Evolutionary conservation across 2,888 invertebrate species (phyloP).

Genomic region (Chrysina gloriosa): DNA sequence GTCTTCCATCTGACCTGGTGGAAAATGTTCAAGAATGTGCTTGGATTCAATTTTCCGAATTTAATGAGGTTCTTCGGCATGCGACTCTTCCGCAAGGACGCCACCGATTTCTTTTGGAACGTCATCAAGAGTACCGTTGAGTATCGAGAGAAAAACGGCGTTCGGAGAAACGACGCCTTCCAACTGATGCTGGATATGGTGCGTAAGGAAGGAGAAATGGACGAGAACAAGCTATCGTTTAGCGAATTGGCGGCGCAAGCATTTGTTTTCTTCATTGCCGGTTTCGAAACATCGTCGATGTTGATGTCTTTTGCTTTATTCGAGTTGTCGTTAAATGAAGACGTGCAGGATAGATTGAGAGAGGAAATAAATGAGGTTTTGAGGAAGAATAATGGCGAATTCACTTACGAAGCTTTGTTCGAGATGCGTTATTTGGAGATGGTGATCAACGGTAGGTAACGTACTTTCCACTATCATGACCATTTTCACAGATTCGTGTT

Average conservation of each 20-base stretch:
- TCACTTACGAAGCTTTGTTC: slow-evolving; percentile 62
- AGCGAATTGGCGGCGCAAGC: slow-evolving; percentile 63
- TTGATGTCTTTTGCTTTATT: slow-evolving; percentile 69
- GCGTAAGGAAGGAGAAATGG: slow-evolving; percentile 48
- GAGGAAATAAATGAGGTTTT: slow-evolving; percentile 59
- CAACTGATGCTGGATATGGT: slow-evolving; percentile 67
- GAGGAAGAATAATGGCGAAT: slow-evolving; percentile 56
- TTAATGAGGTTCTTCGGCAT: slow-evolving; percentile 42
- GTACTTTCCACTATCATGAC: too few relatives aligned
- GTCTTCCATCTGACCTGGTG: too few relatives aligned
- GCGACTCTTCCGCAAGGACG: slow-evolving; percentile 43
- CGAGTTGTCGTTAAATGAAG: slow-evolving; percentile 65
- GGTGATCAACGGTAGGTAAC: slow-evolving; percentile 48
- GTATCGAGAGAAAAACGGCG: slow-evolving; percentile 61
- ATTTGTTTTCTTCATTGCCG: slow-evolving; percentile 71
- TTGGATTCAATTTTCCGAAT: slow-evolving; percentile 50
- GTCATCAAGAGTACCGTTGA: slow-evolving; percentile 63
- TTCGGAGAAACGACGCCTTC: slow-evolving; percentile 67
- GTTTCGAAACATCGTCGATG: slow-evolving; percentile 72
- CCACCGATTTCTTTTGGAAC: slow-evolving; percentile 51
- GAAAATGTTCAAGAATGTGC: slow-evolving; percentile 43
- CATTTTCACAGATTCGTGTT: too few relatives aligned
- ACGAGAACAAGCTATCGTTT: slow-evolving; percentile 37
- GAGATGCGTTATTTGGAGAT: slow-evolving; percentile 65
- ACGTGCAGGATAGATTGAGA: slow-evolving; percentile 64